Evolutionary conservation across 2,797 vertebrate genomes (phyloP).

Genomic region (Aldrovandia affinis): DNA sequence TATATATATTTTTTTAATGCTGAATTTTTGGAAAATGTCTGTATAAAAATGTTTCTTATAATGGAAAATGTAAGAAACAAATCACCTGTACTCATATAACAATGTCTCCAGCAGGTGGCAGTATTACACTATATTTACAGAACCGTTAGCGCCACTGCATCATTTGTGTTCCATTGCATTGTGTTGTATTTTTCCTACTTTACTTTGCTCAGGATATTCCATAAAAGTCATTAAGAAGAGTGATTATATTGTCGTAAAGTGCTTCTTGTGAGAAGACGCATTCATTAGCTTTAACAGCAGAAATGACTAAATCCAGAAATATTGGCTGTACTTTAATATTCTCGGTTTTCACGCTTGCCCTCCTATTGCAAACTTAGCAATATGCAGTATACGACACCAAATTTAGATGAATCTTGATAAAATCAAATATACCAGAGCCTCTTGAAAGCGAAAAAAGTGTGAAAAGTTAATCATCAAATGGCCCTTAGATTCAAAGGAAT

Average conservation of each 20-base stretch:
- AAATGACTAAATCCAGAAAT: not conserved
- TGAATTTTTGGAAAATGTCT: not conserved
- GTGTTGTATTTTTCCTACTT: not conserved
- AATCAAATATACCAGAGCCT: not conserved
- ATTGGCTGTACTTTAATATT: not conserved
- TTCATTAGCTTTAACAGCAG: not conserved
- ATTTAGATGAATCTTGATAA: not conserved
- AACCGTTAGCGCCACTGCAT: not conserved
- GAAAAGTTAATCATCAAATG: not conserved
- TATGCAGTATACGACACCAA: not conserved
- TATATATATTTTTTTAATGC: not conserved
- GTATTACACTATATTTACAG: not conserved
- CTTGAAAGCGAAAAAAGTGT: not conserved
- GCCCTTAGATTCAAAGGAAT: not conserved
- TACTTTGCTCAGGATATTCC: not conserved
- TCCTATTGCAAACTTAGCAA: not conserved
- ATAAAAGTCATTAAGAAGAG: not conserved
- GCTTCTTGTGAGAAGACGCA: too few species aligned
- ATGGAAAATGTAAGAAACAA: not conserved
- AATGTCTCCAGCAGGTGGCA: slow-evolving; percentile 19
- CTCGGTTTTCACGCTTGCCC: not conserved
- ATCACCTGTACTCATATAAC: not conserved
- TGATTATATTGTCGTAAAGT: not conserved
- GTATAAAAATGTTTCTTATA: not conserved
- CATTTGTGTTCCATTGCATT: not conserved